Evolutionary conservation across 2,888 invertebrate species (phyloP).

Genomic region (Rugalucina vietnamica): DNA sequence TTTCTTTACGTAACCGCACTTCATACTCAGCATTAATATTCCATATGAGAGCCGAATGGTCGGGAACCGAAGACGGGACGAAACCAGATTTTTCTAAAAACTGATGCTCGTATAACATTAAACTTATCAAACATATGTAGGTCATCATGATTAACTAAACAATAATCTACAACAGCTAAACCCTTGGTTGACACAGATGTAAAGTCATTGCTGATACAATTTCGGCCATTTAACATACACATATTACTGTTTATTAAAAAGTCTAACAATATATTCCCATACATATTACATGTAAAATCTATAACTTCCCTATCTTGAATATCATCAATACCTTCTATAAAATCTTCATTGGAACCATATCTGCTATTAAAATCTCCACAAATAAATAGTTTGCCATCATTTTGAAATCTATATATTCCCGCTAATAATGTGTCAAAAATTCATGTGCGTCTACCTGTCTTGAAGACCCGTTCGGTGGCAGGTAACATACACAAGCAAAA

Average conservation of each 20-base stretch:
- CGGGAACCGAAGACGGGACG: no score
- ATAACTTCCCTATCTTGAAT: background rate
- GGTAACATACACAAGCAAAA: background rate
- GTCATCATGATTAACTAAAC: slow-evolving; percentile 23
- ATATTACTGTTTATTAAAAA: background rate
- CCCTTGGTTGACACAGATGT: slow-evolving; percentile 38
- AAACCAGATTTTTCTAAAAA: no score
- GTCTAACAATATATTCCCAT: slow-evolving; percentile 2
- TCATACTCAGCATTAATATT: no score
- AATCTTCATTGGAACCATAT: background rate
- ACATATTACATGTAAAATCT: background rate
- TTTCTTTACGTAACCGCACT: no score
- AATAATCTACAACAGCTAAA: slow-evolving; percentile 35
- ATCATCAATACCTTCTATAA: background rate
- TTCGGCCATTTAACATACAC: no score
- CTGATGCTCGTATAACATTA: background rate
- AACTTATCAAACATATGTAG: slow-evolving; percentile 18
- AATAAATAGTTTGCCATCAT: background rate
- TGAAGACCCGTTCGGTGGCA: background rate
- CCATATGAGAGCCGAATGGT: no score
- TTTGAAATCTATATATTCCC: background rate
- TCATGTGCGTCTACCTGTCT: background rate
- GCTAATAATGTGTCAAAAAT: background rate
- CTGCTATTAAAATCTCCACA: background rate
- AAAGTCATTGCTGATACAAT: background rate